A percentile compares a stretch with the other conserved stretches of the same genome.
Conservation (phyloP, 2,113 vertebrate genomes). For the Tragelaphus imberbis region DNA sequence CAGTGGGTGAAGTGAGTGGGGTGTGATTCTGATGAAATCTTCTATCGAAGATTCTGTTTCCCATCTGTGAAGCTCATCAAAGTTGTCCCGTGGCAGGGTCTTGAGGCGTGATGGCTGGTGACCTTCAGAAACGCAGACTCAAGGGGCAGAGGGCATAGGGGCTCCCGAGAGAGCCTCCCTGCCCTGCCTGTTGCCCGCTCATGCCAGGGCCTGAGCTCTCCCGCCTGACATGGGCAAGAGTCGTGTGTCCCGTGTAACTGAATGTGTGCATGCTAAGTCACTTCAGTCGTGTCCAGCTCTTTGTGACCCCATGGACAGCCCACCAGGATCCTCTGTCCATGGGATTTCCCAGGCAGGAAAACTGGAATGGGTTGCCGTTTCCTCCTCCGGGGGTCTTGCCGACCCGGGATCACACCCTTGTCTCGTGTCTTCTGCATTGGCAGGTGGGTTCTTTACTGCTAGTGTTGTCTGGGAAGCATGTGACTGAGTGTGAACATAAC, state of each 20-base stretch:
- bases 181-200: accelerated
- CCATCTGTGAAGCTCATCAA: accelerated
- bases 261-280: neutral
- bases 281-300: neutral
- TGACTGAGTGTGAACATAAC: accelerated
- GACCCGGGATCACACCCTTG: accelerated
- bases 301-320: neutral
- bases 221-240: accelerated
- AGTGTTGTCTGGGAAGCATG: accelerated
- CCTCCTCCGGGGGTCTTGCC: neutral
- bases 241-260: accelerated
- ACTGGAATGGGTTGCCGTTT: neutral
- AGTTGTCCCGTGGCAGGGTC: accelerated
- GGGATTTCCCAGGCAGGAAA: neutral
- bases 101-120: accelerated
- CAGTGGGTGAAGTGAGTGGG: accelerated
- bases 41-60: accelerated
- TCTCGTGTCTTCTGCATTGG: accelerated
- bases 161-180: neutral
- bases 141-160: neutral
- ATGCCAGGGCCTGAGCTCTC: accelerated
- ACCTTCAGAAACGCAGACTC: neutral
- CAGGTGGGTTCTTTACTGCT: neutral
- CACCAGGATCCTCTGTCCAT: neutral
- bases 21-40: neutral